These are phyloP conservation scores for Melanotus villosus DNA, from an alignment of 2,888 invertebrate species.

Conservation along the genomic window DNA sequence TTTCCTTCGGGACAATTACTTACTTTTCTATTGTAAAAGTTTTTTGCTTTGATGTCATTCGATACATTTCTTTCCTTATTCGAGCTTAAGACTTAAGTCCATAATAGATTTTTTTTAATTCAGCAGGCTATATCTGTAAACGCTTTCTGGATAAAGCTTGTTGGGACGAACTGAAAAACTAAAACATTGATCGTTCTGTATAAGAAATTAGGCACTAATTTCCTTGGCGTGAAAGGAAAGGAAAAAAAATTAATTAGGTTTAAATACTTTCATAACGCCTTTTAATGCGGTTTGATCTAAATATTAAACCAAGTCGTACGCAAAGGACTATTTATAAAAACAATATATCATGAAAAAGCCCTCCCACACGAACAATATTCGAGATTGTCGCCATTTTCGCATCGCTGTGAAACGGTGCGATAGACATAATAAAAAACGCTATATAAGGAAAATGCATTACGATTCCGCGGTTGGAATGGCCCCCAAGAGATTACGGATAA, in stretches of 20 bases:
- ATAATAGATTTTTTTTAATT: too few species aligned
- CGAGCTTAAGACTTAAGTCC: too few species aligned
- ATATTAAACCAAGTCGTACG: constrained; percentile 29
- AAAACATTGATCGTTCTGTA: too few species aligned
- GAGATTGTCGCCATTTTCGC: constrained; percentile 67
- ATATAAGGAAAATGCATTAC: constrained; percentile 70
- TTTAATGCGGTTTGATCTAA: too few species aligned
- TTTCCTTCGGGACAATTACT: neutral
- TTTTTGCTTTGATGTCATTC: neutral
- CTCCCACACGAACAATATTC: constrained; percentile 65
- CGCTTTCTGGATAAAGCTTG: too few species aligned
- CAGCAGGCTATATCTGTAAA: too few species aligned
- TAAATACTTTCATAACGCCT: too few species aligned
- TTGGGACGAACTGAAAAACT: too few species aligned
- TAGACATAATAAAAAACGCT: constrained; percentile 69
- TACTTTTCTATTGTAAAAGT: neutral
- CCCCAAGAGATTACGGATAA: constrained; percentile 64
- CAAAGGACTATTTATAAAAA: constrained; percentile 46
- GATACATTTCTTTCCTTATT: too few species aligned
- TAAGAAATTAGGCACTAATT: too few species aligned
- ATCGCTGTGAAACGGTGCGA: constrained; percentile 62
- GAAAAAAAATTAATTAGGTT: too few species aligned
- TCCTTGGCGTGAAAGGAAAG: too few species aligned
- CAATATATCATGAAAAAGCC: constrained; percentile 57
- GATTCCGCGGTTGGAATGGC: constrained; percentile 67